Conservation (phyloP, 2,888 invertebrate genomes). For the Drosophila gaucha region DNA sequence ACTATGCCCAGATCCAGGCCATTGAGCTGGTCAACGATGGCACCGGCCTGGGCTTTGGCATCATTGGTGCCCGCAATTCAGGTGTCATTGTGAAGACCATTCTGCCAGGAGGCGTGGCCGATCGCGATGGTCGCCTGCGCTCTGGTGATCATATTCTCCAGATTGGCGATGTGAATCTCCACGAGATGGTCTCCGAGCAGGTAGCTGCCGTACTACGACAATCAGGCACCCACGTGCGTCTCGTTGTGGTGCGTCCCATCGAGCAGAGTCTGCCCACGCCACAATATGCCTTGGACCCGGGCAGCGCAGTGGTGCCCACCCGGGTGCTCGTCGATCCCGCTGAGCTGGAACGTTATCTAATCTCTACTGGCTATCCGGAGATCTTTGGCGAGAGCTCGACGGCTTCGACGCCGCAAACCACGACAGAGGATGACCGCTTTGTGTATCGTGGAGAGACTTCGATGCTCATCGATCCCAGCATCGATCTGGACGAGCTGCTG, state of each 20-base stretch:
- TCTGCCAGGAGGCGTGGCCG: conserved; percentile 98
- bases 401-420: conserved; percentile 84
- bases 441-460: conserved; percentile 82
- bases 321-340: conserved; percentile 94
- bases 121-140: conserved; percentile 97
- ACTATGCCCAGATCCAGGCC: conserved; percentile 98
- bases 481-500: conserved; percentile 86
- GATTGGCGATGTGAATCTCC: conserved; percentile 94
- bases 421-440: conserved; percentile 84
- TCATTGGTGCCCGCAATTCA: conserved; percentile 98
- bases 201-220: conserved; percentile 97
- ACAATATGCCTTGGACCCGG: conserved; percentile 85
- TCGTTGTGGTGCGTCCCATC: conserved; percentile 96
- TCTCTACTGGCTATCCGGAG: conserved; percentile 92
- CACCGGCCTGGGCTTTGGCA: conserved; percentile 98
- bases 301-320: conserved; percentile 88
- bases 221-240: conserved; percentile 96
- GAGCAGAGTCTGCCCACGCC: conserved; percentile 88
- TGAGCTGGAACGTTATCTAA: conserved; percentile 93
- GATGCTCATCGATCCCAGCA: conserved; percentile 81
- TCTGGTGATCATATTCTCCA: conserved; percentile 99
- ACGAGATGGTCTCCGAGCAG: conserved; percentile 99
- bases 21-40: conserved; percentile 99
- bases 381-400: conserved; percentile 88
- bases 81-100: conserved; percentile 99